A percentile compares a stretch with the other conserved stretches of the same genome.
phyloP scores from a whole-genome alignment of 2,888 invertebrate genomes.

The Pherbina coryleti region DNA sequence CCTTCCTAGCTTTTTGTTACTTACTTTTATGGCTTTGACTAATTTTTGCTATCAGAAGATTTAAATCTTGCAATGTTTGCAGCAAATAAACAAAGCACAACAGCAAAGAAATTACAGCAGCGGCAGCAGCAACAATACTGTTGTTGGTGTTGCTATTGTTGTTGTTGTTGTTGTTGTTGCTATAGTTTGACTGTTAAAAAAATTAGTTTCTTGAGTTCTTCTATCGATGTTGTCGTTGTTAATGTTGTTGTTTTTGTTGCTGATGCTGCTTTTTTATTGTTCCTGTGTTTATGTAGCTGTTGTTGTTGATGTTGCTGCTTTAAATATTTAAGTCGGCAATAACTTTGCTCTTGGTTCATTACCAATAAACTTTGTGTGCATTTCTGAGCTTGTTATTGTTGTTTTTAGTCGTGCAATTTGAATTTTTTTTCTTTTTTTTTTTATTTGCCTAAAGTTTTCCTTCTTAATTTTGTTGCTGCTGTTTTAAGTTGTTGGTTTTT shows the following conservation, averaged over 20 bases:
- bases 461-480: too few relatives aligned
- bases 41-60: conserved; percentile 17
- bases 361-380: conserved; percentile 19
- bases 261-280: neutral
- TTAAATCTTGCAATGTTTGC: conserved; percentile 15
- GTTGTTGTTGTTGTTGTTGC: neutral
- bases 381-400: neutral
- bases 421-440: too few relatives aligned
- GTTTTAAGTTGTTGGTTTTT: neutral
- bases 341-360: conserved; percentile 24
- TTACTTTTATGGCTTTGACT: neutral
- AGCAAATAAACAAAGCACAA: neutral
- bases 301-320: conserved; percentile 7
- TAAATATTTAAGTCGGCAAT: conserved; percentile 18
- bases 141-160: neutral
- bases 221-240: neutral
- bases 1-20: neutral
- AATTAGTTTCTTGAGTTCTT: neutral
- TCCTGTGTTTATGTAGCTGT: neutral
- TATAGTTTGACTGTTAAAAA: neutral
- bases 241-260: neutral
- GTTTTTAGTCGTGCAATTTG: too few relatives aligned
- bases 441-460: too few relatives aligned
- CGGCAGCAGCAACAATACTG: too few relatives aligned
- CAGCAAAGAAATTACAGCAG: neutral